Evolutionary conservation across 2,888 invertebrate genomes (phyloP).

Genomic region (Tinea pellionella): DNA sequence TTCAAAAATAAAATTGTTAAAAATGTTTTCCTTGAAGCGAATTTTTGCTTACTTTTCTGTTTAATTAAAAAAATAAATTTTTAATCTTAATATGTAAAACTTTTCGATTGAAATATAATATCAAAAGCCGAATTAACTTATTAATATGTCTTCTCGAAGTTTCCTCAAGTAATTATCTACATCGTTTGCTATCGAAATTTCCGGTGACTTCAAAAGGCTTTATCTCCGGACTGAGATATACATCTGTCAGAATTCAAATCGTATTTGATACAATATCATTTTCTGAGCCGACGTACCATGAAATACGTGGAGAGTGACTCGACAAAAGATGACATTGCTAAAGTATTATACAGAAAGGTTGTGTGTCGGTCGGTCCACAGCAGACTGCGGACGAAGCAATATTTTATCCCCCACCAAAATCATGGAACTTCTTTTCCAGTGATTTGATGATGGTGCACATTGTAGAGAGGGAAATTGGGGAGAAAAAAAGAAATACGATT

Average conservation of each 20-base stretch:
- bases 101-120: neutral
- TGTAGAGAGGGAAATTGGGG: slow-evolving; percentile 40
- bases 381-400: slow-evolving; percentile 40
- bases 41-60: no score
- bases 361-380: neutral
- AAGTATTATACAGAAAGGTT: slow-evolving; percentile 17
- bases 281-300: slow-evolving; percentile 65
- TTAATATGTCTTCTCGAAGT: neutral
- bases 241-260: slow-evolving; percentile 62
- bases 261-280: slow-evolving; percentile 66
- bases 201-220: neutral
- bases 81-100: no score
- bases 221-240: slow-evolving; percentile 24
- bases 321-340: slow-evolving; percentile 56
- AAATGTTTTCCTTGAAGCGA: no score
- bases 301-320: slow-evolving; percentile 68
- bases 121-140: neutral
- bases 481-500: slow-evolving; percentile 45
- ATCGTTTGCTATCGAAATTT: neutral
- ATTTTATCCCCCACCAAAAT: slow-evolving; percentile 58
- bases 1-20: no score
- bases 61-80: no score
- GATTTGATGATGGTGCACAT: slow-evolving; percentile 70
- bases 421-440: slow-evolving; percentile 65
- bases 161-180: neutral